Evolutionary conservation across 1,140 invertebrate species (phyloP), one percentile per base, ranked within the genome.

Genomic region (Eubasilissa regina): DNA sequence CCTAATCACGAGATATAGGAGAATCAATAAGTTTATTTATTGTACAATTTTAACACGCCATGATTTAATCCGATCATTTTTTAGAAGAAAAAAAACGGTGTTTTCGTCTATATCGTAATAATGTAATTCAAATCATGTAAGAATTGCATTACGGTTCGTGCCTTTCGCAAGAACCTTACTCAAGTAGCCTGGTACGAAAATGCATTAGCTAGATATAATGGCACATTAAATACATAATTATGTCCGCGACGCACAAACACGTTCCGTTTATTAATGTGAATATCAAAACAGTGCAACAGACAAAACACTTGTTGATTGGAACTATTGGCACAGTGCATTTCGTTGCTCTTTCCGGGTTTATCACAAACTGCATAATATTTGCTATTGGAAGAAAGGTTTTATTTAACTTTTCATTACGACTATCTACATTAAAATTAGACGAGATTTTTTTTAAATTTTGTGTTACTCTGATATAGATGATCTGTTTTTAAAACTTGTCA

Each of bases 261-360:
- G n/a, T 44, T 64, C 9, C 60, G 21, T 58, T 58, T 58, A 58
- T 19, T 21, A 58, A 58, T 15, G 55, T 9, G 55, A 21, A 58
- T 58, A 58, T 17, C 25, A 35, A 44, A 64, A 44, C 35, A 64
- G 21, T 12, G 21, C n/a, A 8, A 64, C 60, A 35, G 19, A n/a
- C 35, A 64, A 64, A 64, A 64, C 60, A 64, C 60, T 64, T 64
- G 60, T 64, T 64, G 60, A 70, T 47, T 15, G 60, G n/a, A 73
- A 47, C 66, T 25, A 15, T 35, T 35, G 25, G 25, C 1, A 6
- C 25, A 6, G 25, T 6, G 25, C 25, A 35, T 35, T 35, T 6
- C 25, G 25, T 6, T 35, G 25, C 25, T 35, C 25, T 35, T 35
- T 35, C 25, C 25, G 25, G 25, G 25, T 6, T 35, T 6, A 6